phyloP scores from a whole-genome alignment of 2,888 invertebrate species.

The Xanthostigma xanthostigma region DNA sequence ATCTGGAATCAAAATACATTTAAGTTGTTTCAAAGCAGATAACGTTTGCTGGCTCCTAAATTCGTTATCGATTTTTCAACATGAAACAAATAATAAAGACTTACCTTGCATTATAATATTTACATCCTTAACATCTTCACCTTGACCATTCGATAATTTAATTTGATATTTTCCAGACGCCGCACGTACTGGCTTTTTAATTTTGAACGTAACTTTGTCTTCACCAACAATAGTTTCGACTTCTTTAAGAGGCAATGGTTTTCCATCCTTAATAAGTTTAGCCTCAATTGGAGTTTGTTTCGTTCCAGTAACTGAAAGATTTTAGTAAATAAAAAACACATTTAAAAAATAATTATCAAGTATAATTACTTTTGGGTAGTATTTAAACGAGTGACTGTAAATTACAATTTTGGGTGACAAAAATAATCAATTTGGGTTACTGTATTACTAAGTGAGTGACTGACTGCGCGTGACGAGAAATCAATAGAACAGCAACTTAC shows the following conservation, averaged over 20 bases:
- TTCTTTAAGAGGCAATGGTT: slow-evolving; percentile 73
- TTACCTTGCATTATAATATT: slow-evolving; percentile 69
- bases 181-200: slow-evolving; percentile 79
- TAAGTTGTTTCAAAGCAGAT: background rate
- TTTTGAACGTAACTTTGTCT: slow-evolving; percentile 78
- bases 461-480: no score
- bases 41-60: background rate
- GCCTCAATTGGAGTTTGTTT: slow-evolving; percentile 80
- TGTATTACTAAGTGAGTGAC: no score
- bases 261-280: slow-evolving; percentile 81
- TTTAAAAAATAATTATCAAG: background rate
- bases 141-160: slow-evolving; percentile 83
- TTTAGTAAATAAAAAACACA: background rate
- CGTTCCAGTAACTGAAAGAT: slow-evolving; percentile 64
- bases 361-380: slow-evolving; percentile 2
- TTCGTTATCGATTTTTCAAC: background rate
- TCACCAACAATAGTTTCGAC: slow-evolving; percentile 83
- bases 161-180: slow-evolving; percentile 87
- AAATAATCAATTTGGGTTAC: no score
- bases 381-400: no score
- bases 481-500: no score
- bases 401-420: no score
- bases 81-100: background rate
- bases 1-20: slow-evolving; percentile 29
- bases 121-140: slow-evolving; percentile 75